Evolutionary conservation across 2,113 vertebrate genomes (phyloP).

Genomic region (Illadopsis cleaveri): DNA sequence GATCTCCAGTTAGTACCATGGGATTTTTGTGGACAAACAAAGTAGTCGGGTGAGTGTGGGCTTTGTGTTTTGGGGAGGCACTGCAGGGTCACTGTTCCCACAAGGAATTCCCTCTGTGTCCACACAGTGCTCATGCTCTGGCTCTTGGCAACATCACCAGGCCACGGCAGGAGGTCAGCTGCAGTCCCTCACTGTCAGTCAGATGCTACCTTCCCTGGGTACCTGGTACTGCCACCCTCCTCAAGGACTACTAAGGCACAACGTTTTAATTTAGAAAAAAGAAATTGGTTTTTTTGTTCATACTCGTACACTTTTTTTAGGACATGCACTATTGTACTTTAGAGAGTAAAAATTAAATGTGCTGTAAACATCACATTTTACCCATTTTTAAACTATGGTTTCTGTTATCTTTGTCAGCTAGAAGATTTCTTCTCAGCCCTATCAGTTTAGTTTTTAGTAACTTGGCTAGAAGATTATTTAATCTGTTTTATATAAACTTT

Average conservation of each 20-base stretch:
- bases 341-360: neutral
- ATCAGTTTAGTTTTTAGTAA: neutral
- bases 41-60: too few relatives aligned
- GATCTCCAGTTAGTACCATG: rapidly evolving
- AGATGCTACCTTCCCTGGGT: neutral
- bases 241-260: neutral
- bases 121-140: rapidly evolving
- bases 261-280: neutral
- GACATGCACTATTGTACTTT: neutral
- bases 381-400: neutral
- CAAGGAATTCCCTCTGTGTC: neutral
- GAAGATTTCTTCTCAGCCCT: neutral
- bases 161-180: neutral
- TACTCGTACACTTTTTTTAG: neutral
- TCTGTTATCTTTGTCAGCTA: neutral
- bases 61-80: neutral
- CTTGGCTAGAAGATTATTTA: constrained; percentile 23
- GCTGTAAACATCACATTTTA: neutral
- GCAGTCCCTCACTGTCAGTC: neutral
- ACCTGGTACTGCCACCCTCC: neutral
- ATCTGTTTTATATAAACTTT: constrained; percentile 37
- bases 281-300: neutral
- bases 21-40: neutral
- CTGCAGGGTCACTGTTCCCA: neutral
- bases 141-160: neutral